phyloP scores from a whole-genome alignment of 2,888 invertebrate genomes.

The Netelia fuscicornis region DNA sequence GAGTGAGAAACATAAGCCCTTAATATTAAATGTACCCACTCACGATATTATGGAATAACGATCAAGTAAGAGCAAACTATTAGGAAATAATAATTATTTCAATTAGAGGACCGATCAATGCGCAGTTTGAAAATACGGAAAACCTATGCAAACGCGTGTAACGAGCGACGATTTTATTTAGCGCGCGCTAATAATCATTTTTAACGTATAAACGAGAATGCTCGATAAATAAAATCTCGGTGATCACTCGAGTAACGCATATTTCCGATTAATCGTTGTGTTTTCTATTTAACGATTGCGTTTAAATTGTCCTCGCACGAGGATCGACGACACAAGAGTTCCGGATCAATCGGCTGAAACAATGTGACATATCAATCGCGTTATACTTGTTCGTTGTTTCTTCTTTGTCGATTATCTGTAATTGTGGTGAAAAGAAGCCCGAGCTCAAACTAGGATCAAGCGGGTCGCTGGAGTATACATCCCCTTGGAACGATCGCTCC shows the following conservation, averaged over 20 bases:
- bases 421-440: neutral
- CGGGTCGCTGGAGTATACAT: too few relatives aligned
- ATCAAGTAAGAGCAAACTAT: slow-evolving; percentile 53
- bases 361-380: slow-evolving; percentile 63
- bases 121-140: slow-evolving; percentile 4
- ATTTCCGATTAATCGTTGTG: neutral
- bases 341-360: slow-evolving; percentile 44
- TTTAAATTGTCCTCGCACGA: too few relatives aligned
- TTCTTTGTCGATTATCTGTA: slow-evolving; percentile 1
- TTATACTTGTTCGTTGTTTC: slow-evolving; percentile 44
- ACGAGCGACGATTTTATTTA: slow-evolving; percentile 29
- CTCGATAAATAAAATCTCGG: slow-evolving; percentile 12
- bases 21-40: slow-evolving; percentile 65
- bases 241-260: too few relatives aligned
- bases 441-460: neutral
- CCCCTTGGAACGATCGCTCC: neutral
- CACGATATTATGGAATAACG: slow-evolving; percentile 59
- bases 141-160: neutral
- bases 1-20: slow-evolving; percentile 49
- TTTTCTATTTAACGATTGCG: neutral
- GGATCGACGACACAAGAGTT: neutral
- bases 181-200: slow-evolving; percentile 24
- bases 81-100: slow-evolving; percentile 28
- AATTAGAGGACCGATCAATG: slow-evolving; percentile 37
- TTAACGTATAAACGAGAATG: neutral